These are phyloP conservation scores for Drosophila melanosoma DNA, from an alignment of 2,888 invertebrate genomes.

Conservation along the genomic window DNA sequence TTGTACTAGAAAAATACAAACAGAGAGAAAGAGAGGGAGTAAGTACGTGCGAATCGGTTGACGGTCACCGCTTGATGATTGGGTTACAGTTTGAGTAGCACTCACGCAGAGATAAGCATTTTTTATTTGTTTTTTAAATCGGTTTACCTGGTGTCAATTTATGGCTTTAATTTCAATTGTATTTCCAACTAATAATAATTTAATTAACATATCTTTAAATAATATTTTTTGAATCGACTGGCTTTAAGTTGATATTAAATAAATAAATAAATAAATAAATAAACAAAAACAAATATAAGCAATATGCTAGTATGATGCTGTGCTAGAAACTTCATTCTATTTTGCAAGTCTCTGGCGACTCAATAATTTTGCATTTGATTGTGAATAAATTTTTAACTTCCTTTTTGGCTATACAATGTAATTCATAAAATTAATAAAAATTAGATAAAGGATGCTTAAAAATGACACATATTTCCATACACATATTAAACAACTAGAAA, in stretches of 20 bases:
- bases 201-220: not conserved
- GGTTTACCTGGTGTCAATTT: not conserved
- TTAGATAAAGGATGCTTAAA: slow-evolving; percentile 6
- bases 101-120: not conserved
- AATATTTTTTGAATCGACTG: not conserved
- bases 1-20: slow-evolving; percentile 32
- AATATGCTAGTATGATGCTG: not conserved
- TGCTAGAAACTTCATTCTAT: not conserved
- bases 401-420: slow-evolving; percentile 8
- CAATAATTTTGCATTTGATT: not conserved
- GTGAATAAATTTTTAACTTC: slow-evolving; percentile 26
- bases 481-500: not conserved
- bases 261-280: not conserved
- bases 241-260: not conserved
- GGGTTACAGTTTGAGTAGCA: slow-evolving; percentile 8
- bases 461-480: not conserved
- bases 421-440: slow-evolving; percentile 1
- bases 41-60: slow-evolving; percentile 12
- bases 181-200: not conserved
- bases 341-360: not conserved
- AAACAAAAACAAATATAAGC: not conserved
- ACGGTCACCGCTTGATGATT: not conserved
- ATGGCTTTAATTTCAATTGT: slow-evolving; percentile 2
- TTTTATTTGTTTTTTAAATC: not conserved
- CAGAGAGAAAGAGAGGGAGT: slow-evolving; percentile 5